These are phyloP conservation scores for Platichthys flesus DNA, from an alignment of 2,113 vertebrate species.

Conservation along the genomic window DNA sequence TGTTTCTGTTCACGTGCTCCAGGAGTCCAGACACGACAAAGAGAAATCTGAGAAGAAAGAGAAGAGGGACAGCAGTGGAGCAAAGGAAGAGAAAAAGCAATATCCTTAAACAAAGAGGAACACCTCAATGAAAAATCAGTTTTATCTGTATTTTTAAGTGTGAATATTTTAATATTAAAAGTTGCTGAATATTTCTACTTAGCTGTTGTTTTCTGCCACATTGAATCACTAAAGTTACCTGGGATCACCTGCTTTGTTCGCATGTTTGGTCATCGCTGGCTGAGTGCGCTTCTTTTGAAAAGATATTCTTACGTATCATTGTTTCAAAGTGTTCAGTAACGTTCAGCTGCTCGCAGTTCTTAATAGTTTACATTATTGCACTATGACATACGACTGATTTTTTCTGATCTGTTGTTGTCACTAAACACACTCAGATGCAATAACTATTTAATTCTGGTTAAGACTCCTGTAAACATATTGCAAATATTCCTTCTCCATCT, in stretches of 20 bases:
- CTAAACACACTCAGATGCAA: too few species aligned
- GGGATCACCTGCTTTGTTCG: too few species aligned
- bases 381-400: too few species aligned
- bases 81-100: slow-evolving; percentile 99
- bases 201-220: too few species aligned
- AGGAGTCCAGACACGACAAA: slow-evolving; percentile 98
- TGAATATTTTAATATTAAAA: background rate
- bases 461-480: too few species aligned
- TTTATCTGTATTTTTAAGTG: background rate
- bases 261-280: background rate
- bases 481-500: background rate
- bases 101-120: slow-evolving; percentile 88
- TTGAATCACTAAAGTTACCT: too few species aligned
- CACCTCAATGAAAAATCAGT: background rate
- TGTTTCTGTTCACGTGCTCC: slow-evolving; percentile 23
- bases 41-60: slow-evolving; percentile 96
- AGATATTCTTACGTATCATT: too few species aligned
- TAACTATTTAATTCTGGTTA: too few species aligned
- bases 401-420: too few species aligned
- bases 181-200: background rate
- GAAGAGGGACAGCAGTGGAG: slow-evolving; percentile 93
- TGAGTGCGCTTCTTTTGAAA: too few species aligned
- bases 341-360: background rate
- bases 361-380: slow-evolving; percentile 3
- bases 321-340: background rate